These are phyloP conservation scores for Aselliscus stoliczkanus DNA, from an alignment of 2,797 vertebrate species.

Conservation along the genomic window DNA sequence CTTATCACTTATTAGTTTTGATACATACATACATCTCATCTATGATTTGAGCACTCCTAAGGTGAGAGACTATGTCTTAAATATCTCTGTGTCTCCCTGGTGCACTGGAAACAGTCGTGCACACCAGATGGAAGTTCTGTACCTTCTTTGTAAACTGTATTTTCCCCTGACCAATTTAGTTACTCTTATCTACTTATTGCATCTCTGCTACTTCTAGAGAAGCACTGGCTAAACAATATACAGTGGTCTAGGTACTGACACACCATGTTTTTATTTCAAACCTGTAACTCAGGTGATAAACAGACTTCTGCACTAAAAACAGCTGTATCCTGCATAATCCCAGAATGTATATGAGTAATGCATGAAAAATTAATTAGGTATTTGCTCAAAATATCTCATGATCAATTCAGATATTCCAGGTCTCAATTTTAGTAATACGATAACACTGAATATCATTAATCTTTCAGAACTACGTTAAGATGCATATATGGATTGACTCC, in stretches of 20 bases:
- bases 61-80: neutral
- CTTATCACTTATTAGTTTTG: neutral
- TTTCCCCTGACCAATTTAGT: neutral
- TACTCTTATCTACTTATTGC: neutral
- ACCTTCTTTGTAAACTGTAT: neutral
- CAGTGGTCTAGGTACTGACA: neutral
- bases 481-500: neutral
- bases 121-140: neutral
- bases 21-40: neutral
- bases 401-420: neutral
- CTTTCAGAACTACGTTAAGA: neutral
- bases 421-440: slow-evolving; percentile 12
- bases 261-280: neutral
- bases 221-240: neutral
- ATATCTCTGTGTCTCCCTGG: neutral
- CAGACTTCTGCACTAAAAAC: neutral
- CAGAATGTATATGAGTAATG: neutral
- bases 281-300: neutral
- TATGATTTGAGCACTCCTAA: neutral
- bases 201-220: neutral
- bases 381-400: neutral
- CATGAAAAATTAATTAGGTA: slow-evolving; percentile 37
- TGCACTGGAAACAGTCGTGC: neutral
- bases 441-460: neutral
- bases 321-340: neutral